Conservation (phyloP, 2,113 vertebrate genomes). For the Miniopterus natalensis region DNA sequence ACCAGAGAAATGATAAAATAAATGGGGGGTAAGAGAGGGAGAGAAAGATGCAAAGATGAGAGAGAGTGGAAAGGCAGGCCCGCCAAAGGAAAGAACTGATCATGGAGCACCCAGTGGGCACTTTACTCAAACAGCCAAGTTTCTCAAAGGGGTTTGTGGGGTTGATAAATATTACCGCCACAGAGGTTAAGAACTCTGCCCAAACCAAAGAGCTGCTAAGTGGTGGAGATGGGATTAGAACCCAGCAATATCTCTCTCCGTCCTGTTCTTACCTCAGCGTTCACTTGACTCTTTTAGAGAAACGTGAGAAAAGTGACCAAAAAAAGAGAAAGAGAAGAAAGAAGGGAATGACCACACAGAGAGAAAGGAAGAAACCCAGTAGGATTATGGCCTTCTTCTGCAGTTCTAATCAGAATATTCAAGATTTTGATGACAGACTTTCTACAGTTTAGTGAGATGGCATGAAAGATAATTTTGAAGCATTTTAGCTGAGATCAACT, state of each 20-base stretch:
- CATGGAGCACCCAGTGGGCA: background rate
- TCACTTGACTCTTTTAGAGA: background rate
- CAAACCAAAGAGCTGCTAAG: background rate
- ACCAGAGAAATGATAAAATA: background rate
- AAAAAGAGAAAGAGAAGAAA: background rate
- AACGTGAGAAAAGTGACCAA: background rate
- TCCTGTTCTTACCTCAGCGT: background rate
- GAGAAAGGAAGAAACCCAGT: background rate
- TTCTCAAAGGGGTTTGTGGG: background rate
- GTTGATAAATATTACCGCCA: background rate
- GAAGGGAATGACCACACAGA: background rate
- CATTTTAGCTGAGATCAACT: background rate
- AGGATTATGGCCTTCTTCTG: background rate
- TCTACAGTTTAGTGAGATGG: background rate
- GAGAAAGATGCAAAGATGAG: background rate
- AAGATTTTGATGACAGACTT: background rate
- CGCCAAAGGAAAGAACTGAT: background rate
- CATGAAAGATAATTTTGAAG: background rate
- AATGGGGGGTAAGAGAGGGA: too few relatives aligned
- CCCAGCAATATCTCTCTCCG: background rate
- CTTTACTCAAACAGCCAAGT: background rate
- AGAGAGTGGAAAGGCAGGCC: background rate
- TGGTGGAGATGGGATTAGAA: background rate
- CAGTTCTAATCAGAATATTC: background rate
- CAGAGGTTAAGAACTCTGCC: background rate